These are phyloP conservation scores for Capitulum mitella DNA, from an alignment of 2,888 invertebrate species.

Conservation along the genomic window DNA sequence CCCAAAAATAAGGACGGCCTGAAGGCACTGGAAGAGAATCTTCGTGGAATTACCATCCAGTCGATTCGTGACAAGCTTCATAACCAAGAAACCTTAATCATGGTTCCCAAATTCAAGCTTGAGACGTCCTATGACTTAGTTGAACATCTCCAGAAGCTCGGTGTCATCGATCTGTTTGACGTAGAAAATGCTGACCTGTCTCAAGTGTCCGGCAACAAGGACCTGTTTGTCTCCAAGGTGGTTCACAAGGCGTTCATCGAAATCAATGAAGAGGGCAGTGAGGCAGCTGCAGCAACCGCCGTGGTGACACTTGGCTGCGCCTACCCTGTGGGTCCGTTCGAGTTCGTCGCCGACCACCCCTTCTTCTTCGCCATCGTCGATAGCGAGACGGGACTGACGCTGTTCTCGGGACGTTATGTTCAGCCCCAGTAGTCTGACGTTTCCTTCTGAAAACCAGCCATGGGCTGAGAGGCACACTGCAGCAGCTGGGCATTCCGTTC, in stretches of 20 bases:
- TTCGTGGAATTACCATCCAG: conserved; percentile 54
- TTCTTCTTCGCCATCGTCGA: conserved; percentile 33
- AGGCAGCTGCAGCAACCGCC: conserved; percentile 74
- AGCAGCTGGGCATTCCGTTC: too few species aligned
- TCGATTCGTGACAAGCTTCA: conserved; percentile 53
- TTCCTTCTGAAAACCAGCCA: too few species aligned
- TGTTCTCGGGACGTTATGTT: conserved; percentile 31
- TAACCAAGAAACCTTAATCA: conserved; percentile 55
- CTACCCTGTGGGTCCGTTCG: neutral
- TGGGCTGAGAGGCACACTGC: too few species aligned
- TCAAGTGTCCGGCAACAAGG: conserved; percentile 51
- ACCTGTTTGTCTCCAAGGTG: conserved; percentile 59
- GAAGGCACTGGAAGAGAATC: conserved; percentile 53
- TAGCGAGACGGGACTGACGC: conserved; percentile 27
- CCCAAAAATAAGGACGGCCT: conserved; percentile 63
- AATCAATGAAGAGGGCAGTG: conserved; percentile 80
- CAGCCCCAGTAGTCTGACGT: conserved; percentile 1
- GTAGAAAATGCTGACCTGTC: conserved; percentile 55
- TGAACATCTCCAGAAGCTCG: conserved; percentile 58
- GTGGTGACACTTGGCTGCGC: neutral
- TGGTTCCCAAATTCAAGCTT: conserved; percentile 71
- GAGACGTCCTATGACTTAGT: conserved; percentile 63
- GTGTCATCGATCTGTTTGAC: conserved; percentile 59
- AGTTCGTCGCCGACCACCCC: conserved; percentile 33
- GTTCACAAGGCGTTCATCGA: conserved; percentile 78